Conservation (phyloP, 2,888 invertebrate species). For the Nomada flava region DNA sequence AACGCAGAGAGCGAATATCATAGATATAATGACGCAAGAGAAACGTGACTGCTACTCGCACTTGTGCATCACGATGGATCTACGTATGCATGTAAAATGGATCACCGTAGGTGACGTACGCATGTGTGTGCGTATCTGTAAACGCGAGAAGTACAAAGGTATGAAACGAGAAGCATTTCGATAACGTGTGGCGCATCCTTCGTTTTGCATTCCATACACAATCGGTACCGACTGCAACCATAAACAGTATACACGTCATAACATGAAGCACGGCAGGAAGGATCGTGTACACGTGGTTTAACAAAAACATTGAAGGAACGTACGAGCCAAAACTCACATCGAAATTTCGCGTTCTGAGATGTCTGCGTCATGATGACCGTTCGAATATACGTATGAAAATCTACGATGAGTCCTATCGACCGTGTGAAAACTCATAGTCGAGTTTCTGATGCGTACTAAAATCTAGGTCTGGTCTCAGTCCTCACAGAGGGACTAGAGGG, state of each 20-base stretch:
- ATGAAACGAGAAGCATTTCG: not conserved
- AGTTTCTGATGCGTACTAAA: conserved; percentile 78
- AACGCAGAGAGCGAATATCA: conserved; percentile 18
- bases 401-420: conserved; percentile 20
- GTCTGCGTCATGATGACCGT: conserved; percentile 71
- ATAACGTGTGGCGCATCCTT: not conserved
- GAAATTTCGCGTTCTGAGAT: conserved; percentile 77
- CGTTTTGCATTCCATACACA: not conserved
- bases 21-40: conserved; percentile 42
- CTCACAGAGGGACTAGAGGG: conserved; percentile 54
- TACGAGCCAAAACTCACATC: conserved; percentile 74
- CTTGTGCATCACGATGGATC: conserved; percentile 37
- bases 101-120: conserved; percentile 24
- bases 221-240: not conserved
- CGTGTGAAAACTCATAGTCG: conserved; percentile 74
- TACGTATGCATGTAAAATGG: conserved; percentile 40
- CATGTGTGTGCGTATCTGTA: not conserved
- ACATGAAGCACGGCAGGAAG: not conserved
- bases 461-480: conserved; percentile 78
- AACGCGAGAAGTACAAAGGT: conserved; percentile 34
- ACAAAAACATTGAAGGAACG: not conserved
- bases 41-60: conserved; percentile 19
- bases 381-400: conserved; percentile 8
- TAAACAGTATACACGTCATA: conserved; percentile 14
- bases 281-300: conserved; percentile 12